Conservation (phyloP, 2,113 vertebrate genomes). For the Gila orcuttii region DNA sequence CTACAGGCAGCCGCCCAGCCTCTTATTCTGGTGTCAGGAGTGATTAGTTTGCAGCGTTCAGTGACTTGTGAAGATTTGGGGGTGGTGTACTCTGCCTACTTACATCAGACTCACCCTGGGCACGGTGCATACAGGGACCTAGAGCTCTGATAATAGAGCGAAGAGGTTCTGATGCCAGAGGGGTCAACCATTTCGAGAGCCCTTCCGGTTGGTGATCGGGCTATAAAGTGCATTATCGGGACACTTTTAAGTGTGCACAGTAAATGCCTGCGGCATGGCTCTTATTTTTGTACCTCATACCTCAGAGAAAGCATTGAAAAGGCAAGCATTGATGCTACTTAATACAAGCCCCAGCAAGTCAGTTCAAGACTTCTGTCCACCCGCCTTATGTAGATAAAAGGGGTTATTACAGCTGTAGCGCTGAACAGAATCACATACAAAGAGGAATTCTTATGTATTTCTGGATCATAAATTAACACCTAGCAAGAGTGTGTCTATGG, state of each 20-base stretch:
- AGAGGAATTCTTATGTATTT: not conserved
- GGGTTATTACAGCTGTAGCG: not conserved
- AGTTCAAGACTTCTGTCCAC: not conserved
- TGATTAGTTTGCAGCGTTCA: constrained; percentile 46
- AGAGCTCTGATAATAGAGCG: not conserved
- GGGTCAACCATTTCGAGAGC: not conserved
- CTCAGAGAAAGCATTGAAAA: constrained; percentile 11
- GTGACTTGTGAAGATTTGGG: constrained; percentile 49
- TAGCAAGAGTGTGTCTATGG: not conserved
- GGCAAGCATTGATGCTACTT: not conserved
- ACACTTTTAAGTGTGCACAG: constrained; percentile 12
- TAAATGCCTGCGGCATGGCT: constrained; percentile 32
- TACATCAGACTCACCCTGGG: constrained; percentile 19
- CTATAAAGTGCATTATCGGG: not conserved
- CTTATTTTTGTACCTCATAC: constrained; percentile 26
- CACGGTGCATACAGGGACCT: not conserved
- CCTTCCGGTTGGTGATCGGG: not conserved
- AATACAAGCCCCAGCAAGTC: constrained; percentile 19
- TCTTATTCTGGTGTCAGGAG: constrained; percentile 50
- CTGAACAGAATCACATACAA: not conserved
- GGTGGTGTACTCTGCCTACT: constrained; percentile 33
- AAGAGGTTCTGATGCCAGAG: not conserved
- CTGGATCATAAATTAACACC: constrained; percentile 16
- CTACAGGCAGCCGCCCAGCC: constrained; percentile 9
- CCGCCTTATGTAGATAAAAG: not conserved